Conservation (phyloP, 1,140 invertebrate genomes). For the Solen grandis region DNA sequence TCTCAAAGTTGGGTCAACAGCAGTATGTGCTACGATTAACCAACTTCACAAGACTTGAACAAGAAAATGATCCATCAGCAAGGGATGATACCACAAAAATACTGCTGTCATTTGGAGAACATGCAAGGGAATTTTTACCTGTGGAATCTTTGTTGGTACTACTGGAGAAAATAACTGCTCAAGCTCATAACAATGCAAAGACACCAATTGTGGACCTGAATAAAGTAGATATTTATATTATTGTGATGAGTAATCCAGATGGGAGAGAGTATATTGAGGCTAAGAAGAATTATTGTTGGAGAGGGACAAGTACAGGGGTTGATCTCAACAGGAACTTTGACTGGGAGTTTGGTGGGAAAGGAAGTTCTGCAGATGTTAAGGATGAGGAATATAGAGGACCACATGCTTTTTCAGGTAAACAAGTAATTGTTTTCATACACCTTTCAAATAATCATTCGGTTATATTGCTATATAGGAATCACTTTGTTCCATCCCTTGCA, state of each 20-base stretch:
- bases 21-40: slow-evolving; percentile 72
- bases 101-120: slow-evolving; percentile 77
- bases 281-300: slow-evolving; percentile 77
- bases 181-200: not conserved
- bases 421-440: not conserved
- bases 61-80: not conserved
- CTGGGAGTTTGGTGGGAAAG: slow-evolving; percentile 76
- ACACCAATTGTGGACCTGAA: slow-evolving; percentile 55
- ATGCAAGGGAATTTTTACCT: slow-evolving; percentile 79
- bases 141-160: slow-evolving; percentile 74
- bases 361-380: slow-evolving; percentile 70
- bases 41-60: slow-evolving; percentile 62
- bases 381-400: slow-evolving; percentile 78
- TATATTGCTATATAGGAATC: not conserved
- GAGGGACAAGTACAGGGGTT: slow-evolving; percentile 75
- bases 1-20: slow-evolving; percentile 62
- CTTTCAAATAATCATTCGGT: not conserved
- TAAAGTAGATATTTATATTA: slow-evolving; percentile 73
- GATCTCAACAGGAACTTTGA: slow-evolving; percentile 79
- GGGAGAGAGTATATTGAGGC: slow-evolving; percentile 72
- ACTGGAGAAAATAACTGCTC: slow-evolving; percentile 62
- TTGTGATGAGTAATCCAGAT: slow-evolving; percentile 77
- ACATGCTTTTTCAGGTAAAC: slow-evolving; percentile 74
- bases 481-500: not conserved
- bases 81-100: slow-evolving; percentile 57